Conservation (phyloP, 2,113 vertebrate genomes). For the Pedetes capensis region DNA sequence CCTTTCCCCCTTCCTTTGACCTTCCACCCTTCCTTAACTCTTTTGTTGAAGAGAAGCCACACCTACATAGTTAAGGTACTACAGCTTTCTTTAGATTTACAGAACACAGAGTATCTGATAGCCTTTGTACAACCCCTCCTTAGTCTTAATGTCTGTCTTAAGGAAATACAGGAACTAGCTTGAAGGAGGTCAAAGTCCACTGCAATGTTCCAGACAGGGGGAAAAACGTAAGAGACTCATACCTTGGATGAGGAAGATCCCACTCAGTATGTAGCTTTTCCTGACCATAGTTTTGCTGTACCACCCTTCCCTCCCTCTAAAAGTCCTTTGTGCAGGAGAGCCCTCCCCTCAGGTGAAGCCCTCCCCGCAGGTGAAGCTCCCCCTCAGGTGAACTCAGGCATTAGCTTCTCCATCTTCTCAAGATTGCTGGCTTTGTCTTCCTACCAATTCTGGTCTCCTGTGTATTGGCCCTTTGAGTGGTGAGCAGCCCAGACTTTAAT, state of each 20-base stretch:
- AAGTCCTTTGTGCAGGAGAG: background rate
- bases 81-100: background rate
- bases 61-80: background rate
- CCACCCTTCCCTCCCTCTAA: background rate
- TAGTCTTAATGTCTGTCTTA: background rate
- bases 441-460: background rate
- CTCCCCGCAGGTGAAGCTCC: background rate
- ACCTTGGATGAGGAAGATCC: background rate
- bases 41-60: background rate
- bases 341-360: no score
- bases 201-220: background rate
- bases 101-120: background rate
- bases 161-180: background rate
- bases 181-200: background rate
- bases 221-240: background rate
- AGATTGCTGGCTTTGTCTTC: background rate
- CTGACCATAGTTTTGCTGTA: background rate
- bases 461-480: background rate
- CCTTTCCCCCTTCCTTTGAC: background rate
- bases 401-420: background rate
- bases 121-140: background rate
- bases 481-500: background rate
- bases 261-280: background rate
- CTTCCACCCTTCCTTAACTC: background rate
- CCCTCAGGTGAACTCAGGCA: background rate